Conservation (phyloP, 2,113 vertebrate genomes). For the Erythrocercus mccallii region DNA sequence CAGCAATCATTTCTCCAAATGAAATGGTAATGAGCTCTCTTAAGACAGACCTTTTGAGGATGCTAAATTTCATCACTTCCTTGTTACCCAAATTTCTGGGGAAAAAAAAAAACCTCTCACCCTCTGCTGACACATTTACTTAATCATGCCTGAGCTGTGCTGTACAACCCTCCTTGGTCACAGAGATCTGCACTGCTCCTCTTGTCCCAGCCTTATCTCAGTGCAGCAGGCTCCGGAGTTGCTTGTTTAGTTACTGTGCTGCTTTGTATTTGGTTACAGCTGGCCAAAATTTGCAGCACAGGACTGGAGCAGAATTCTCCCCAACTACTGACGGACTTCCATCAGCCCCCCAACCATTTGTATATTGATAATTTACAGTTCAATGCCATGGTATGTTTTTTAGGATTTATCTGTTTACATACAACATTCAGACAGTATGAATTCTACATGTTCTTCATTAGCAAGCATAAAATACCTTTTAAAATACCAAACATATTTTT, state of each 20-base stretch:
- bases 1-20: background rate
- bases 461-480: background rate
- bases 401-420: background rate
- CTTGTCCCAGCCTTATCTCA: slow-evolving; percentile 19
- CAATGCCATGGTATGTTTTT: background rate
- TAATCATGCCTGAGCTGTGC: background rate
- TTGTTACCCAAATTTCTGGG: slow-evolving; percentile 12
- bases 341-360: background rate
- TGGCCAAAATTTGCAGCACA: background rate
- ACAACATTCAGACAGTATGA: background rate
- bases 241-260: background rate
- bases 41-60: background rate
- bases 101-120: background rate
- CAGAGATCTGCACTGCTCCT: background rate
- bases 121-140: background rate
- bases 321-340: background rate
- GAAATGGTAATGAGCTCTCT: background rate
- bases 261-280: background rate
- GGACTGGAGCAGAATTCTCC: background rate
- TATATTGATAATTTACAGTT: background rate
- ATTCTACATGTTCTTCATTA: background rate
- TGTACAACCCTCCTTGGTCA: background rate
- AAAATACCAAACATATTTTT: too few relatives aligned
- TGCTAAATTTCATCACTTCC: slow-evolving; percentile 42
- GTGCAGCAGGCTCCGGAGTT: background rate